Evolutionary conservation across 2,888 invertebrate genomes (phyloP).

Genomic region (Amitus sp.): DNA sequence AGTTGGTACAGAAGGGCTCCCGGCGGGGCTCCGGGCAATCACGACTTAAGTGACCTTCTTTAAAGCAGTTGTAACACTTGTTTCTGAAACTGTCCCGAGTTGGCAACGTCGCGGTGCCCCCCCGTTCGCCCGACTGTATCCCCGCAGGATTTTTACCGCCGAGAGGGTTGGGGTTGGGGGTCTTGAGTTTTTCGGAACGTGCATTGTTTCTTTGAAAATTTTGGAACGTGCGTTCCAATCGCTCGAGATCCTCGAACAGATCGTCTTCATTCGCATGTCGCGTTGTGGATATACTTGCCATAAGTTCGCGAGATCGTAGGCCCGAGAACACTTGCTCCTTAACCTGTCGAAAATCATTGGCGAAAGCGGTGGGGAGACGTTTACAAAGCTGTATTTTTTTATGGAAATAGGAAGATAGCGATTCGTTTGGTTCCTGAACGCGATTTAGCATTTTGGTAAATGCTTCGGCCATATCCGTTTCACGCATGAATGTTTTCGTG

Average conservation of each 20-base stretch:
- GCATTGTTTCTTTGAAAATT: slow-evolving; percentile 6
- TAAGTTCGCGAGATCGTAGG: slow-evolving; percentile 20
- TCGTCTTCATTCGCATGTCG: slow-evolving; percentile 11
- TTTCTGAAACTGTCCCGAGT: background rate
- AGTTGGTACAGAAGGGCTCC: background rate
- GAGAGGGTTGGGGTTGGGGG: too few species aligned
- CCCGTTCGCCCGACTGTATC: too few species aligned
- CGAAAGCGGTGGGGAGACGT: slow-evolving; percentile 13
- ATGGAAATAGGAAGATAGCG: slow-evolving; percentile 21
- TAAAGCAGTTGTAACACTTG: slow-evolving; percentile 21
- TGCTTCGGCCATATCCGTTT: slow-evolving; percentile 12
- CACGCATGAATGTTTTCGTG: slow-evolving; percentile 16
- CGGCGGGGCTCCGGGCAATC: slow-evolving; percentile 10
- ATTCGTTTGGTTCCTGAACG: slow-evolving; percentile 14
- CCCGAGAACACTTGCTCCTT: slow-evolving; percentile 25
- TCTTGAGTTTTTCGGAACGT: background rate
- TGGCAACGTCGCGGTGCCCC: background rate
- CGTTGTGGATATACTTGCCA: slow-evolving; percentile 17
- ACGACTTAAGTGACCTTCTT: slow-evolving; percentile 9
- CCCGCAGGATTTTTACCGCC: too few species aligned
- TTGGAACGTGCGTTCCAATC: slow-evolving; percentile 10
- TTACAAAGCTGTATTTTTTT: slow-evolving; percentile 26
- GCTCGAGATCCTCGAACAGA: slow-evolving; percentile 19
- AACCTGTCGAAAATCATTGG: too few species aligned
- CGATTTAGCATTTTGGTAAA: slow-evolving; percentile 25